Evolutionary conservation across 2,113 vertebrate genomes (phyloP).

Genomic region (Gadus chalcogrammus): DNA sequence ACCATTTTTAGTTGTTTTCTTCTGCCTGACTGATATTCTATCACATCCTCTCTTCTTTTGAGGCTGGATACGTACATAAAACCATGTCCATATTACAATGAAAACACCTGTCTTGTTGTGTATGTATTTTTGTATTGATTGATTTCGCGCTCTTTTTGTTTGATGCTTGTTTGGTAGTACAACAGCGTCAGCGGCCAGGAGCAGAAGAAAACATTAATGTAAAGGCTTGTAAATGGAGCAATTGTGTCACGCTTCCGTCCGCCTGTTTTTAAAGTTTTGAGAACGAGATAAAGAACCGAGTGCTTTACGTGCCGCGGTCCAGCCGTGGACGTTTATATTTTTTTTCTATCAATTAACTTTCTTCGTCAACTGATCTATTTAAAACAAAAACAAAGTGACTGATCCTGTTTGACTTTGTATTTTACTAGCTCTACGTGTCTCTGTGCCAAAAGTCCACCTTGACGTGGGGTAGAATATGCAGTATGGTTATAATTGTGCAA

Average conservation of each 20-base stretch:
- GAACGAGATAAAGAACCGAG: not conserved
- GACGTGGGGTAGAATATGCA: not conserved
- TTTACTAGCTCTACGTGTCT: conserved; percentile 27
- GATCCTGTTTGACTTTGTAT: conserved; percentile 23
- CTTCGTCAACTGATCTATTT: conserved; percentile 23
- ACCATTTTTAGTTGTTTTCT: not conserved
- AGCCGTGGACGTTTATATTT: conserved; percentile 2
- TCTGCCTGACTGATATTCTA: conserved; percentile 3
- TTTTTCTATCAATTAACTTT: conserved; percentile 17
- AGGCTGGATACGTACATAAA: not conserved
- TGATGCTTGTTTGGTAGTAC: conserved; percentile 18
- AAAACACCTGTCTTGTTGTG: conserved; percentile 10
- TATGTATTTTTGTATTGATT: conserved; percentile 22
- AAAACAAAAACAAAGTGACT: conserved; percentile 26
- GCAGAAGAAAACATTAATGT: not conserved
- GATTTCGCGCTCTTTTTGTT: conserved; percentile 19
- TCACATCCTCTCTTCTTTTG: not conserved
- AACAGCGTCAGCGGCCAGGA: conserved; percentile 21
- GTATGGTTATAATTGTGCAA: conserved; percentile 21
- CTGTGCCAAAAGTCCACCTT: conserved; percentile 50
- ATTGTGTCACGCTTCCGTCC: no score
- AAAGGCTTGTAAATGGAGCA: conserved; percentile 7
- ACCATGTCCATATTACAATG: conserved; percentile 16
- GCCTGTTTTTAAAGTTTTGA: conserved; percentile 2
- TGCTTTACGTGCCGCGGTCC: not conserved